These are phyloP conservation scores for Drosophila neocordata DNA, from an alignment of 1,140 invertebrate species.

Conservation along the genomic window DNA sequence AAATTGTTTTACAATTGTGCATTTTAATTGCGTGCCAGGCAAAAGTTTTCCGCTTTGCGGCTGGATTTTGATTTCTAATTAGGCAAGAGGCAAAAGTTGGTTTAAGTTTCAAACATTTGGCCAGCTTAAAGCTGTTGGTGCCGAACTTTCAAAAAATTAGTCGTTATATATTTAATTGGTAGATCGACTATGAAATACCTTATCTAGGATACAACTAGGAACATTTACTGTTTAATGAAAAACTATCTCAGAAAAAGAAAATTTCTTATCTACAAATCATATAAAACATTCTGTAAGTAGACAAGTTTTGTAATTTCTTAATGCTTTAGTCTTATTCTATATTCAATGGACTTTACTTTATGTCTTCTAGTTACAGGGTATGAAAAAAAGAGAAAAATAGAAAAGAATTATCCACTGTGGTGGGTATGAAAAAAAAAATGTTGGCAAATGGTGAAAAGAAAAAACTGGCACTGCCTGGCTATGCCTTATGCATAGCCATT, in stretches of 20 bases:
- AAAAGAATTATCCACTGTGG: not conserved
- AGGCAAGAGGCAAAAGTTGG: constrained; percentile 32
- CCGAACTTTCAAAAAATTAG: not conserved
- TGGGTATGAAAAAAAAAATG: constrained; percentile 13
- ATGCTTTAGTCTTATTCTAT: not conserved
- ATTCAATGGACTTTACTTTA: not conserved
- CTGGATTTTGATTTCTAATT: constrained; percentile 79
- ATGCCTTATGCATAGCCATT: constrained; percentile 2
- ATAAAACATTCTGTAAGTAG: no score
- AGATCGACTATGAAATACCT: not conserved
- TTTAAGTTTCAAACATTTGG: constrained; percentile 8
- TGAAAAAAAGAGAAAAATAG: not conserved
- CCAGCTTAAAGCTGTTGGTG: not conserved
- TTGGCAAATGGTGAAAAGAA: constrained; percentile 32
- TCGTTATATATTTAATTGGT: not conserved
- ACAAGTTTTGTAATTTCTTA: no score
- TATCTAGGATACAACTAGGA: no score
- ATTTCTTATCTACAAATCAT: no score
- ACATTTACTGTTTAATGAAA: no score
- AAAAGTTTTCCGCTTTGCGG: constrained; percentile 63
- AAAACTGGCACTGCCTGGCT: constrained; percentile 27
- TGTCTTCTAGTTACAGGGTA: not conserved
- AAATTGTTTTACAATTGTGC: constrained; percentile 75
- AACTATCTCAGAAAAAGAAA: no score
- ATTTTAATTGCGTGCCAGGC: constrained; percentile 9